Conservation (phyloP, 2,797 vertebrate genomes). For the Brachymystax lenok region DNA sequence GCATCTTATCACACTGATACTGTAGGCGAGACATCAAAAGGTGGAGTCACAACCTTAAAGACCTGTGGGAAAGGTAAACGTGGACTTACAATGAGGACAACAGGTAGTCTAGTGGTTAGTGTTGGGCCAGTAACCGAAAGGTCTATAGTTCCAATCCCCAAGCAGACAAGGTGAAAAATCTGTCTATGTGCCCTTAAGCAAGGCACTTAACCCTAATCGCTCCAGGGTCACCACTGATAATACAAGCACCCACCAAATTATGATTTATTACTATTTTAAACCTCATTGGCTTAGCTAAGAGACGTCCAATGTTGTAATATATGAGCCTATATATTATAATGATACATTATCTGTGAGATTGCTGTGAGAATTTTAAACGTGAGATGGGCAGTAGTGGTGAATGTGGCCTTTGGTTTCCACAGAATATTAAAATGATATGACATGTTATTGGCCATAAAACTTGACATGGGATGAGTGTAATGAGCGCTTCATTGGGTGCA, state of each 20-base stretch:
- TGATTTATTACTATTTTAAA: not conserved
- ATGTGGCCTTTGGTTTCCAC: not conserved
- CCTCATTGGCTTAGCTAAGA: not conserved
- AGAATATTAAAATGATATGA: not conserved
- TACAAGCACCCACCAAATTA: not conserved
- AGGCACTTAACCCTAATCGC: too few species aligned
- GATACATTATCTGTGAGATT: not conserved
- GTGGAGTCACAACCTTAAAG: too few species aligned
- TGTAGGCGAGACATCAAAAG: too few species aligned
- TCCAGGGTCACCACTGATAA: too few species aligned
- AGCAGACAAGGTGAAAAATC: too few species aligned
- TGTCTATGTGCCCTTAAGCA: too few species aligned
- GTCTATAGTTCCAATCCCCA: too few species aligned
- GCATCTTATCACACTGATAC: conserved; percentile 48
- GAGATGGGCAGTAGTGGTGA: not conserved
- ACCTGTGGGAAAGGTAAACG: too few species aligned
- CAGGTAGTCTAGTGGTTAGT: too few species aligned
- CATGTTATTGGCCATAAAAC: not conserved
- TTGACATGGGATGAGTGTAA: not conserved
- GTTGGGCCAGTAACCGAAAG: too few species aligned
- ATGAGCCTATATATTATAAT: too few species aligned
- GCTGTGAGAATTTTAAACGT: not conserved
- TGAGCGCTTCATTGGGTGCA: not conserved
- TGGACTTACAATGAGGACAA: too few species aligned
- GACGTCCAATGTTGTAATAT: not conserved